Conservation (phyloP, 2,888 invertebrate genomes). For the Minunthozetes semirufus region DNA sequence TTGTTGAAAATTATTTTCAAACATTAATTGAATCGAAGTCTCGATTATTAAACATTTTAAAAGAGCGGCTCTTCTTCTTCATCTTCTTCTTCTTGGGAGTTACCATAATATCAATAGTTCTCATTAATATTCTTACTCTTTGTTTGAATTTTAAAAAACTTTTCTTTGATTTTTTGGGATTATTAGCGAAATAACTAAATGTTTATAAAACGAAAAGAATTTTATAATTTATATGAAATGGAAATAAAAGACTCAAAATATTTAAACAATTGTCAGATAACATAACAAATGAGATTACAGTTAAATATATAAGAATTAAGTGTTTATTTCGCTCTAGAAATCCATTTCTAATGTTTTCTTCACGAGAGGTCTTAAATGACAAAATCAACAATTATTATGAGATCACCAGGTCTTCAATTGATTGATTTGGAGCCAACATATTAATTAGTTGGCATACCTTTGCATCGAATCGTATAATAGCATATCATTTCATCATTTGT, state of each 20-base stretch:
- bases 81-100: background rate
- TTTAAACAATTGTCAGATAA: slow-evolving; percentile 11
- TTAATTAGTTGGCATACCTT: background rate
- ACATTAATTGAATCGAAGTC: background rate
- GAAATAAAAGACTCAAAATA: background rate
- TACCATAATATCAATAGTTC: background rate
- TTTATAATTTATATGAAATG: background rate
- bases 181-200: background rate
- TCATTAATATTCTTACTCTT: background rate
- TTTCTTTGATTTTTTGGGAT: no score
- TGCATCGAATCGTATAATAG: background rate
- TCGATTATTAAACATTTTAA: slow-evolving; percentile 10
- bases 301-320: slow-evolving; percentile 14
- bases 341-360: background rate
- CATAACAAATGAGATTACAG: slow-evolving; percentile 30
- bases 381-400: slow-evolving; percentile 28
- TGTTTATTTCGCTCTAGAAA: slow-evolving; percentile 17
- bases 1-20: slow-evolving; percentile 25
- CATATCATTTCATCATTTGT: background rate
- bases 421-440: background rate
- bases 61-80: slow-evolving; percentile 20
- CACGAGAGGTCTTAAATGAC: slow-evolving; percentile 19
- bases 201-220: background rate
- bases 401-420: slow-evolving; percentile 30
- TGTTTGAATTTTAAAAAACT: background rate